These are phyloP conservation scores for Drosophila subquinaria DNA, from an alignment of 2,888 invertebrate species.

Conservation along the genomic window DNA sequence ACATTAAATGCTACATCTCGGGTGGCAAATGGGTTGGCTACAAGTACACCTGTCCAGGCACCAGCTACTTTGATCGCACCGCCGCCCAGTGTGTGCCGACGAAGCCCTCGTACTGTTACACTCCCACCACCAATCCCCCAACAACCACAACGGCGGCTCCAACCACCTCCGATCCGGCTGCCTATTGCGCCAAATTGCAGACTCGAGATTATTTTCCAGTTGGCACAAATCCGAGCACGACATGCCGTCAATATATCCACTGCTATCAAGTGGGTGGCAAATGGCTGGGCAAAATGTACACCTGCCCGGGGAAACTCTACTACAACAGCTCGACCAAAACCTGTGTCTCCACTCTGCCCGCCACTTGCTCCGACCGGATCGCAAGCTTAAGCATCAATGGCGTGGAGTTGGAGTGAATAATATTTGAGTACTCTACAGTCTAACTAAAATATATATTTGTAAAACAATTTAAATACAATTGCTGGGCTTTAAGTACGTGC, in stretches of 20 bases:
- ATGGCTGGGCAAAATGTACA: constrained; percentile 72
- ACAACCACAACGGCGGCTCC: constrained; percentile 53
- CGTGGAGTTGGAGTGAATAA: constrained; percentile 26
- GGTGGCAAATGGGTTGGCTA: constrained; percentile 67
- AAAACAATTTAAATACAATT: constrained; percentile 54
- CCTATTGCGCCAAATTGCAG: constrained; percentile 62
- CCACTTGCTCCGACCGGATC: constrained; percentile 55
- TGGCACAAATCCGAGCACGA: constrained; percentile 60
- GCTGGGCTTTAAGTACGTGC: constrained; percentile 63
- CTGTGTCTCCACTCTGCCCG: constrained; percentile 59
- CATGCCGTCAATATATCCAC: constrained; percentile 74
- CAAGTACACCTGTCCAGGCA: constrained; percentile 70
- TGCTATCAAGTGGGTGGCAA: constrained; percentile 54
- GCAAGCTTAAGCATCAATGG: constrained; percentile 54
- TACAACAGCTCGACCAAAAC: constrained; percentile 55
- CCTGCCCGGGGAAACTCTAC: constrained; percentile 73
- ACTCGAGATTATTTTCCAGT: constrained; percentile 59
- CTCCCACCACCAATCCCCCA: constrained; percentile 38
- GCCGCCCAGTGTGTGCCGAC: constrained; percentile 45
- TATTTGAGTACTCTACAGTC: neutral
- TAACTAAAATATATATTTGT: neutral
- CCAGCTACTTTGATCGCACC: constrained; percentile 60
- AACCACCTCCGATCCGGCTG: constrained; percentile 46
- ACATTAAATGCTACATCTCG: constrained; percentile 64
- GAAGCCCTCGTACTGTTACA: constrained; percentile 44